Conservation (phyloP, 2,113 vertebrate species). For the Haplochromis burtoni region DNA sequence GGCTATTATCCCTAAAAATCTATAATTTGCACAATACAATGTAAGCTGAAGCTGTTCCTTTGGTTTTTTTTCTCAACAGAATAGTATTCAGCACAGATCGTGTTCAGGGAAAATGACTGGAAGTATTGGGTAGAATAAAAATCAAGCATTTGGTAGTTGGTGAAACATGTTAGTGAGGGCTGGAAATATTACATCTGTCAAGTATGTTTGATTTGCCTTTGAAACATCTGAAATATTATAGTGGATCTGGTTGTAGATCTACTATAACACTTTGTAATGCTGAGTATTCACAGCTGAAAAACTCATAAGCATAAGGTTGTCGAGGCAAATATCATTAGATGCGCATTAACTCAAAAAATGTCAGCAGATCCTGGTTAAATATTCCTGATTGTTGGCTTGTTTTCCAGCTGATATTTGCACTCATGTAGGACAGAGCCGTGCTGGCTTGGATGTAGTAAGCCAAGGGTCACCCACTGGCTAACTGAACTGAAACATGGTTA, state of each 20-base stretch:
- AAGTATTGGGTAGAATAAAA: background rate
- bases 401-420: background rate
- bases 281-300: background rate
- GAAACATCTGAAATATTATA: background rate
- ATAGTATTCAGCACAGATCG: background rate
- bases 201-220: background rate
- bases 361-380: background rate
- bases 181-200: background rate
- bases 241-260: background rate
- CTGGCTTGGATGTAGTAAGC: background rate
- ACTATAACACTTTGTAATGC: background rate
- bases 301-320: background rate
- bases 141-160: background rate
- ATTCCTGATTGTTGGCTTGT: rapidly evolving
- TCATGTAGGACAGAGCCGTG: background rate
- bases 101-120: background rate
- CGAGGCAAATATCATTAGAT: background rate
- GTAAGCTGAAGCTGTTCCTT: background rate
- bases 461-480: background rate
- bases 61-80: rapidly evolving
- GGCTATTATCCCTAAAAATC: background rate
- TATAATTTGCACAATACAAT: background rate
- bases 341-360: rapidly evolving
- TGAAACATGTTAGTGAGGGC: background rate
- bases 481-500: background rate